Evolutionary conservation across 2,888 invertebrate genomes (phyloP), one percentile per base, ranked within the genome.

Genomic region (Stenurella melanura): DNA sequence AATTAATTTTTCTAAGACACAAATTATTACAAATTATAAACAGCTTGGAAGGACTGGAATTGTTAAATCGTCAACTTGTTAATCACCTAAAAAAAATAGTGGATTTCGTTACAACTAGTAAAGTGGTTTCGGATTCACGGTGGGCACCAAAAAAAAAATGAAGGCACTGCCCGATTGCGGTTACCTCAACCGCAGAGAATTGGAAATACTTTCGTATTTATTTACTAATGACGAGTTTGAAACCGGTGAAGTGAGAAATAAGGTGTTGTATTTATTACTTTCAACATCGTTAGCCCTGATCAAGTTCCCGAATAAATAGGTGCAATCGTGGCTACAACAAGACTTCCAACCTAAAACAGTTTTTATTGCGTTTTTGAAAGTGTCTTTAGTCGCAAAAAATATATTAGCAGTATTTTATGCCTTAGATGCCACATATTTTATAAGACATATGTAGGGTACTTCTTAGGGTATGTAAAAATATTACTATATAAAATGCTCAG

Each of bases 231-330:
- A 50, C n/a, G n/a, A 50, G 50, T n/a, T n/a, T n/a, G 12, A 6
- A 50, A 50, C 50, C 50, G 50, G 50, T 50, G 50, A 50, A 50
- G 50, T 50, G 50, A 50, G 50, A 50, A 50, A 50, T 50, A 50
- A 50, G 50, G 5, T n/a, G 50, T 50, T n/a, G n/a, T n/a, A 50
- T 50, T 50, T 50, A 50, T 50, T 50, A 50, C 7, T 50, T n/a
- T 15, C 42, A 42, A 15, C 42, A 12, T 34, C 30, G 30, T 34
- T 34, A 34, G 30, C 30, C 30, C 30, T 34, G 30, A 34, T 34
- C 30, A 9, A 34, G 30, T 34, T 34, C 7, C 30, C 7, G 30
- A 34, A 34, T 4, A 34, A 7, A 7, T 34, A 7, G 30, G 30
- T 34, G 7, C 30, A 26, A 4, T 26, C 21, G 21, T 26, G 21